Evolutionary conservation across 2,888 invertebrate species (phyloP).

Genomic region (Bellardia bayeri): DNA sequence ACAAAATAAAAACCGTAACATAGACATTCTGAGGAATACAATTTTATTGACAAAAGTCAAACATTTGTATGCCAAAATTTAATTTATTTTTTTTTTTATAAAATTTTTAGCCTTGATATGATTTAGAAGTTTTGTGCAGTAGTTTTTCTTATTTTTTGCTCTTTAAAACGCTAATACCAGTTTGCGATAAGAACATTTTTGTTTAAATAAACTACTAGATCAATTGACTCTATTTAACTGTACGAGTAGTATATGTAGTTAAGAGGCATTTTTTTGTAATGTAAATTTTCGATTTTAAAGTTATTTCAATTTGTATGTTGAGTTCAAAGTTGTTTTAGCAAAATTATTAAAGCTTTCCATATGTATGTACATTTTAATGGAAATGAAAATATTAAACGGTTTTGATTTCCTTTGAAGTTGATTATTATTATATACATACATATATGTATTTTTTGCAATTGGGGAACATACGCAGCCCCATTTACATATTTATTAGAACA

Average conservation of each 20-base stretch:
- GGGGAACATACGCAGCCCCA: too few species aligned
- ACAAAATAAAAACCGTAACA: conserved; percentile 64
- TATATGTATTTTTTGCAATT: too few species aligned
- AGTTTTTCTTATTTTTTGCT: background rate
- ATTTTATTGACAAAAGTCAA: conserved; percentile 59
- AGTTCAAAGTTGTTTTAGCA: background rate
- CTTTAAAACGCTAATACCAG: background rate
- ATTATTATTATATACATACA: too few species aligned
- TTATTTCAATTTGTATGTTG: background rate
- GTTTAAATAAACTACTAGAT: background rate
- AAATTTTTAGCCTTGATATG: conserved; percentile 52
- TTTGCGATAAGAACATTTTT: conserved; percentile 26
- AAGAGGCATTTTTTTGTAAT: too few species aligned
- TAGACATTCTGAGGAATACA: conserved; percentile 61
- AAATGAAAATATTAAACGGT: too few species aligned
- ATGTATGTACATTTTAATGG: too few species aligned
- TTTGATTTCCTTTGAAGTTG: too few species aligned
- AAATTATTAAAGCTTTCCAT: too few species aligned
- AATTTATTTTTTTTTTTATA: conserved; percentile 31
- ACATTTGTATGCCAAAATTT: conserved; percentile 39
- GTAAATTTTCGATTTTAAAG: background rate
- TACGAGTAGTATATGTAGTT: background rate
- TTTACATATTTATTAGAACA: too few species aligned
- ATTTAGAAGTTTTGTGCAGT: conserved; percentile 30
- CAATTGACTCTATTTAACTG: conserved; percentile 4